Base-by-base conservation (phyloP, 2,888 invertebrate species). In the Scaptomyza reducta region DNA sequence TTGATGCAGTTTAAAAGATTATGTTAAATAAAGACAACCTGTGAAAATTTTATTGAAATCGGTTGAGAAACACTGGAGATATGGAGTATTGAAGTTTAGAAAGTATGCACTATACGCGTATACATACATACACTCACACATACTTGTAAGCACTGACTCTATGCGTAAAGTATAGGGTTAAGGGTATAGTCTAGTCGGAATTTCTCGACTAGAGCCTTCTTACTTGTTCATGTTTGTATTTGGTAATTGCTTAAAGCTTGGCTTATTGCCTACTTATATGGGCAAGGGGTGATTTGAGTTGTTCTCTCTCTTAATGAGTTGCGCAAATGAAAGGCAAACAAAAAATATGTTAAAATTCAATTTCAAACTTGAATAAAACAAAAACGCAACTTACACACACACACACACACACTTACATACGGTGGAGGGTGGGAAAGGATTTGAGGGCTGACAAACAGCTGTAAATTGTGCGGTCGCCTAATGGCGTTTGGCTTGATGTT, bases 391-490 rank as follows among this genome's bases (percentile, higher is more conserved):
- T 35, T 7, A 47, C 44, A 33, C 59, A 47, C 44, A 41, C 42
- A 53, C 42, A 53, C 59, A 35, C 54, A 56, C 14, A 40, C 16
- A 16, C 14, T 14, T 11, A 29, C 27, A 29, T n/a, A 29, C 11
- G 5, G 45, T n/a, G 45, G 42, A 2, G 35, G 16, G 6, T 1
- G 13, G 46, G 31, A n/a, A 78, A 65, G 27, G 27, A 7, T 27
- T 27, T 7, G 27, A 6, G 27, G 27, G 60, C 74, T 62, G 68
- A 67, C 74, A 77, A 74, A 77, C 71, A 77, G 78, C 74, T 77
- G 78, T 74, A 81, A 79, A 79, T 79, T 80, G 74, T 82, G 82
- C 71, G 79, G 73, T 74, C 76, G 77, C 69, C 82, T 74, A 77
- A 73, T 77, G 79, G 79, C 68, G 79, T 76, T 68, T 57, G 78